Conservation (phyloP, 2,113 vertebrate species). For the Dunckerocampus dactyliophorus region DNA sequence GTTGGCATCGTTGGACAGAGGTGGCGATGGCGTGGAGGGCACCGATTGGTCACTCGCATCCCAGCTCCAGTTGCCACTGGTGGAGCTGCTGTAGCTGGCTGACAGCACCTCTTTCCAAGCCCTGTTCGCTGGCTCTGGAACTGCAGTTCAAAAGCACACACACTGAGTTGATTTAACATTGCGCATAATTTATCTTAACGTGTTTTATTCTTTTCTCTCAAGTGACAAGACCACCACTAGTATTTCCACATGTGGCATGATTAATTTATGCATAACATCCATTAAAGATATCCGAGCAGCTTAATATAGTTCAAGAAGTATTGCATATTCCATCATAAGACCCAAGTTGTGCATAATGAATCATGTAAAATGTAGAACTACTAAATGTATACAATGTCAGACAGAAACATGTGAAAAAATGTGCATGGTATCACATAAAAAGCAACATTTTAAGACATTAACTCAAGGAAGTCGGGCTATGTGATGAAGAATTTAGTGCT, state of each 20-base stretch:
- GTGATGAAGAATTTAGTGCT: too few species aligned
- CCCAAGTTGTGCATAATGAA: background rate
- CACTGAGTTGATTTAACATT: background rate
- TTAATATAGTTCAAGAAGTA: too few species aligned
- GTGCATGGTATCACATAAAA: too few species aligned
- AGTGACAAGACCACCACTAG: too few species aligned
- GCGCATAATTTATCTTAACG: background rate
- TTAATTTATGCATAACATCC: too few species aligned
- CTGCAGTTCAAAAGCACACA: constrained; percentile 37
- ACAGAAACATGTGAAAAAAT: too few species aligned
- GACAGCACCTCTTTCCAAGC: constrained; percentile 80
- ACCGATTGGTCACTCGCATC: constrained; percentile 83
- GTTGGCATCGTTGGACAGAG: constrained; percentile 75
- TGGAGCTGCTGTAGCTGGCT: constrained; percentile 84
- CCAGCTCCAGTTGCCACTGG: constrained; percentile 88
- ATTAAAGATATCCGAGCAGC: too few species aligned
- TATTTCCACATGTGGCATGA: too few species aligned
- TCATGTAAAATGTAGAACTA: background rate
- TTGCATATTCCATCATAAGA: background rate
- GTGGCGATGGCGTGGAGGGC: constrained; percentile 84
- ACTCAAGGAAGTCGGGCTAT: too few species aligned
- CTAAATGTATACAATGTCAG: background rate
- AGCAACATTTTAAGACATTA: too few species aligned
- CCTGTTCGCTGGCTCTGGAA: constrained; percentile 70
- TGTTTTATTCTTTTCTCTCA: too few species aligned